Evolutionary conservation across 2,113 vertebrate species (phyloP), one percentile per base, ranked within the genome.

Genomic region (Chaetodon trifascialis): DNA sequence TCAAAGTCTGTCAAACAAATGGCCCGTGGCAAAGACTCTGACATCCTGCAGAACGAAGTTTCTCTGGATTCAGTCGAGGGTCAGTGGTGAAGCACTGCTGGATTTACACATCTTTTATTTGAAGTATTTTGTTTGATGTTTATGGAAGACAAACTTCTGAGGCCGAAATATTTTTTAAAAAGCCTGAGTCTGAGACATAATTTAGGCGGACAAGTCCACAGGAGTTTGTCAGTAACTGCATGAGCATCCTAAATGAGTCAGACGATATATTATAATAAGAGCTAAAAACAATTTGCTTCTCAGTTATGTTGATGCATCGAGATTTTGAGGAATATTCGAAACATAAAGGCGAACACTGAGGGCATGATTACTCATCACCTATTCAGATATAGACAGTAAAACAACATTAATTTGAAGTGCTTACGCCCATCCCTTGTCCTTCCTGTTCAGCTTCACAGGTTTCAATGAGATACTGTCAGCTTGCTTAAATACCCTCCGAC

Each of bases 1-100:
- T 90, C 71, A 90, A 82, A 82, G 76, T 56, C 69, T 63, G 40
- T 86, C 58, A 72, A 73, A 68, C 36, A 89, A 88, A 85, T 69
- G 69, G 67, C 58, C 78, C 8, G 36, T 78, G 68, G 80, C 76
- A 85, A 83, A 85, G 4, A 79, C 34, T 47, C 64, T 52, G 56
- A 83, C n/a, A 86, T 74, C 70, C 52, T 46, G 64, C 59, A 69
- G 66, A 67, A 73, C 74, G 60, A 73, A 73, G 38, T 66, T 66
- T 69, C 54, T 77, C 54, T 67, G 21, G 56, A 85, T 82, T 85
- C 63, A 81, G 73, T 59, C 8, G 6, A 79, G 72, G 68, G 71
- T 88, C 79, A 76, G 62, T 11, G 3, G n/a, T 68, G 66, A 67
- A 74, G 34, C 19, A 11, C 34, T 19, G 59, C 11, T 63, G 34